A percentile compares a stretch with the other conserved stretches of the same genome.
These are phyloP conservation scores for Trileptium ribeirensis DNA, from an alignment of 2,888 invertebrate species.

Conservation along the genomic window DNA sequence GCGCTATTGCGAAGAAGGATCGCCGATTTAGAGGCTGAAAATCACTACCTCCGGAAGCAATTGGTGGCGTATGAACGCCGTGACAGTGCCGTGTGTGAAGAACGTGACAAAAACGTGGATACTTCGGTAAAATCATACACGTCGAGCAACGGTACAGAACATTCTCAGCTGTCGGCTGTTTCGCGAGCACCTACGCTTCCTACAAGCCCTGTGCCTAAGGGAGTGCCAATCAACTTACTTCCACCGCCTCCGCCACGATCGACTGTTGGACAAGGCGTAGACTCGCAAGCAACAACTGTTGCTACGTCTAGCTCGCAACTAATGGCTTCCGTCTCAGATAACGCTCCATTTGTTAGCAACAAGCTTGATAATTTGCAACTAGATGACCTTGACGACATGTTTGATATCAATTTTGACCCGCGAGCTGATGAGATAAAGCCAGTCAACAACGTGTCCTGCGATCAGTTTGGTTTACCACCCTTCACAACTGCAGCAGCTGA, in stretches of 20 bases:
- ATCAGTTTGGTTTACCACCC: not conserved
- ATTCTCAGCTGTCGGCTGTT: not conserved
- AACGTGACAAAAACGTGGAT: too few relatives aligned
- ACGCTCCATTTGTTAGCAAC: conserved; percentile 49
- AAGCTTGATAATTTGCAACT: conserved; percentile 60
- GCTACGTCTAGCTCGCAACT: conserved; percentile 13
- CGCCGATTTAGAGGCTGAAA: conserved; percentile 75
- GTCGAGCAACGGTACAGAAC: not conserved
- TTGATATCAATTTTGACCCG: conserved; percentile 67
- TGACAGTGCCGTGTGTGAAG: not conserved
- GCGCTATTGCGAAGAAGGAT: conserved; percentile 75
- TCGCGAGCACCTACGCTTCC: not conserved
- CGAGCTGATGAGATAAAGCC: conserved; percentile 66
- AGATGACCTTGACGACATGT: conserved; percentile 57
- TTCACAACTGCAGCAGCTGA: not conserved
- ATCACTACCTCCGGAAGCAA: conserved; percentile 68
- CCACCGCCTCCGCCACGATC: conserved; percentile 55
- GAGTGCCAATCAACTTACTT: conserved; percentile 32
- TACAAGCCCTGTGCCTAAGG: conserved; percentile 25
- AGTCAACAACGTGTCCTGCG: not conserved
- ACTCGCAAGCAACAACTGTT: conserved; percentile 58
- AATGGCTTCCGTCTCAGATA: conserved; percentile 25
- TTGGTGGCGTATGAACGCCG: conserved; percentile 19
- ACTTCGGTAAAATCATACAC: not conserved
- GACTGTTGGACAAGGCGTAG: conserved; percentile 66